These are phyloP conservation scores for Clistopyga incitator DNA, from an alignment of 2,888 invertebrate genomes.

Conservation along the genomic window DNA sequence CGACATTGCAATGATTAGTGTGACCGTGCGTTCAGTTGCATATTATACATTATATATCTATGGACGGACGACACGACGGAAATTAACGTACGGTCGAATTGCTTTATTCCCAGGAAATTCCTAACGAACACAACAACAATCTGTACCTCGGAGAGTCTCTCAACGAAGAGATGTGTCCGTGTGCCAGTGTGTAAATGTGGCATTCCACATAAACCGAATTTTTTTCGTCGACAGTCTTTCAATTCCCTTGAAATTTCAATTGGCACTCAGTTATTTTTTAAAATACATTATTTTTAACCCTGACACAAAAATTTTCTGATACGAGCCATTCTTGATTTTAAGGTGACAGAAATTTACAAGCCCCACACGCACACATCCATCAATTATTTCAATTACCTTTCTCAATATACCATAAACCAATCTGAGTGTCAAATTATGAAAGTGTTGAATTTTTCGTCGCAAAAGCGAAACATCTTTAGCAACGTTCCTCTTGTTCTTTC, in stretches of 20 bases:
- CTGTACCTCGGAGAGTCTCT: neutral
- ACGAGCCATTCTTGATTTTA: no score
- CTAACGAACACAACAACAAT: neutral
- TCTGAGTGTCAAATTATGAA: no score
- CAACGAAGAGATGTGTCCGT: neutral
- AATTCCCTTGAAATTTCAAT: neutral
- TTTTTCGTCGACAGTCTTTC: neutral
- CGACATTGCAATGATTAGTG: slow-evolving; percentile 33
- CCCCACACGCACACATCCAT: no score
- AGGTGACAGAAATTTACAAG: no score
- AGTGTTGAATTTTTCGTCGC: no score
- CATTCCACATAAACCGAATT: neutral
- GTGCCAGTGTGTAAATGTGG: neutral
- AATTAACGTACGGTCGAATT: neutral
- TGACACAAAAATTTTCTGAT: no score
- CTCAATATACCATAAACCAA: no score
- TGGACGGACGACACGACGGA: neutral
- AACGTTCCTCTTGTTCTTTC: no score
- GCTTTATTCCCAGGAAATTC: slow-evolving; percentile 1
- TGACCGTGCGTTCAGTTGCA: neutral
- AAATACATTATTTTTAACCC: no score
- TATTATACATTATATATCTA: slow-evolving; percentile 25
- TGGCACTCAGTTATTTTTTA: no score
- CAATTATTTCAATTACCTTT: no score
- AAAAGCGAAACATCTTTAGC: no score